Evolutionary conservation across 2,888 invertebrate genomes (phyloP), one percentile per base, ranked within the genome.

Genomic region (Stenodera caucasica): DNA sequence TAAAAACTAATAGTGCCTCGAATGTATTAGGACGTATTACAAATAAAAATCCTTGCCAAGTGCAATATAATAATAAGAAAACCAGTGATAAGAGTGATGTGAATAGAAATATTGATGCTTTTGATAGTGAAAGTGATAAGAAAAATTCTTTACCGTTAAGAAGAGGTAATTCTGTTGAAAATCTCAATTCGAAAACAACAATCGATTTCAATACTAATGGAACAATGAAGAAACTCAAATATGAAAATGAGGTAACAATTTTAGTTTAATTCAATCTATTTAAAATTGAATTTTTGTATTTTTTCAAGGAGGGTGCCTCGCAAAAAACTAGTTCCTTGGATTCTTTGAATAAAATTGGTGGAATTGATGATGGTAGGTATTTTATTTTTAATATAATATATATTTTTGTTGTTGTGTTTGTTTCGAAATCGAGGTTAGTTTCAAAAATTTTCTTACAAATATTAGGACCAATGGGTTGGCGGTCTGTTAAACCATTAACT

Each of bases 401-500:
- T 11, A 50, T 21, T 21, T 59, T 51, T 26, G n/a, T 55, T 55
- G 14, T 15, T 15, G 12, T 15, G n/a, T 37, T 30, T 33, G 32
- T 53, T 8, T 29, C 8, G 4, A 29, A 4, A 29, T 6, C 29
- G 35, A 32, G 26, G 45, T 33, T 21, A 18, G 57, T 53, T 51
- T 57, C 30, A 45, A 26, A 53, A n/a, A 35, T 51, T 57, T 57
- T 53, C 54, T 52, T 67, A 49, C 53, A 58, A 58, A 64, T 66
- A 65, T 69, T 75, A 79, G 76, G 76, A 69, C 70, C 37, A 37
- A 74, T 78, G 70, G 80, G 80, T 71, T 81, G 83, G 86, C 83
- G 83, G 84, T 83, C 76, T 81, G 86, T 86, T 79, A 83, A 81
- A 82, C 85, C 81, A 80, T 85, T 67, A 67, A 30, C 62, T 57